A percentile compares a stretch with the other conserved stretches of the same genome.
Conservation (phyloP, 1,140 invertebrate species). For the Pinna nobilis region DNA sequence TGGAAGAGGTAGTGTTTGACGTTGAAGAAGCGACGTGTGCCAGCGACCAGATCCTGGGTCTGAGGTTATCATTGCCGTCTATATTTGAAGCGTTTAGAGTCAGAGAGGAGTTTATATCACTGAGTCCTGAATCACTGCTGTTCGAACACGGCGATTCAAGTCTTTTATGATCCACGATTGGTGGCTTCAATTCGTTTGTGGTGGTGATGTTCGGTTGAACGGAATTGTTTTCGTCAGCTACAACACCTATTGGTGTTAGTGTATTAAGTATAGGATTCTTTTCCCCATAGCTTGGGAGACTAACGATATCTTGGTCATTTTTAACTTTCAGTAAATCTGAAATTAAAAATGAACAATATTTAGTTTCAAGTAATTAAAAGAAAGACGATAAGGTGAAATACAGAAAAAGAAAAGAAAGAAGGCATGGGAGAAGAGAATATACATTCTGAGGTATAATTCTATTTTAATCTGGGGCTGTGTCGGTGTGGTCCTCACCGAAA, state of each 20-base stretch:
- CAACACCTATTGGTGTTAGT: slow-evolving; percentile 27
- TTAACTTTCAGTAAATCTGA: slow-evolving; percentile 22
- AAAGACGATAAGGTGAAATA: not conserved
- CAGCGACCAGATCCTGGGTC: slow-evolving; percentile 98
- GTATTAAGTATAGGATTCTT: slow-evolving; percentile 6
- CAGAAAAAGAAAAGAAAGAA: no score
- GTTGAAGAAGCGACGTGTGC: slow-evolving; percentile 98
- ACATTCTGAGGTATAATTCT: no score
- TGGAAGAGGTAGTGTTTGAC: slow-evolving; percentile 31
- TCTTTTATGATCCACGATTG: slow-evolving; percentile 48
- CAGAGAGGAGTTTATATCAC: slow-evolving; percentile 64
- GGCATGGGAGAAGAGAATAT: no score
- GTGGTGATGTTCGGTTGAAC: not conserved
- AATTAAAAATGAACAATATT: not conserved
- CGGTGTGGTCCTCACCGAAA: no score
- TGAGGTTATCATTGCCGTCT: slow-evolving; percentile 76
- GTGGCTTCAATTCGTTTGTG: slow-evolving; percentile 34
- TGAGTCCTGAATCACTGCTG: slow-evolving; percentile 69
- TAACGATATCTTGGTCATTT: slow-evolving; percentile 12
- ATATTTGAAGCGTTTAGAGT: slow-evolving; percentile 45
- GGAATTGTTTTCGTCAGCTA: slow-evolving; percentile 4
- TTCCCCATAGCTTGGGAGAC: not conserved
- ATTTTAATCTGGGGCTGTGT: no score
- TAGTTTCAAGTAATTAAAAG: not conserved
- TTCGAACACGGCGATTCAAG: slow-evolving; percentile 68